A percentile compares a stretch with the other conserved stretches of the same genome.
Conservation (phyloP, 2,888 invertebrate genomes). For the Leptogaster cylindrica region DNA sequence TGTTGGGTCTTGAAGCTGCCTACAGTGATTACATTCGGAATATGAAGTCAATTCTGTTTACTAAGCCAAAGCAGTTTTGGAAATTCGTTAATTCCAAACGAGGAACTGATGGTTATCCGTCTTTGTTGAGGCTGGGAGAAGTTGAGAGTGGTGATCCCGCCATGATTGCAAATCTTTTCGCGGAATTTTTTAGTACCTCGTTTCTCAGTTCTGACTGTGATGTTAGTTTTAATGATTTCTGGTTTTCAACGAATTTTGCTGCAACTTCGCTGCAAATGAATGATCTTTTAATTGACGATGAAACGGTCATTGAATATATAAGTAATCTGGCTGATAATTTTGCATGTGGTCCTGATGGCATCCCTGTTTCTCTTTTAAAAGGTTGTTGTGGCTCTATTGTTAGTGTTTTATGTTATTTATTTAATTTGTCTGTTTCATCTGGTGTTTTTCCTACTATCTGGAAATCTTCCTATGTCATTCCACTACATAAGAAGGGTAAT, state of each 20-base stretch:
- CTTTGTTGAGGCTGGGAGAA: too few species aligned
- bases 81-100: too few species aligned
- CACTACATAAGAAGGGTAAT: too few species aligned
- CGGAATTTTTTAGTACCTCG: too few species aligned
- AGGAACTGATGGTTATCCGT: too few species aligned
- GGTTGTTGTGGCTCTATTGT: neutral
- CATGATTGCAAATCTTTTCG: too few species aligned
- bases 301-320: neutral
- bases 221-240: neutral
- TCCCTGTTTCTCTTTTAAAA: neutral
- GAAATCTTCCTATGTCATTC: neutral
- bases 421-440: neutral
- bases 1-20: too few species aligned
- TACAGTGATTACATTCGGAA: too few species aligned
- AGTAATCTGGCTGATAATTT: neutral
- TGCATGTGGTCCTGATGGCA: neutral
- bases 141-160: too few species aligned
- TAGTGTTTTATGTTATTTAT: neutral
- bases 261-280: neutral
- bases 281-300: neutral
- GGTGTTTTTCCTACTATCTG: neutral
- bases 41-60: too few species aligned
- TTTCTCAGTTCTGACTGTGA: too few species aligned
- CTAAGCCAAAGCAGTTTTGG: too few species aligned
- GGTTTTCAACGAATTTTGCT: neutral